Conservation (phyloP, 2,113 vertebrate genomes). For the Pycnonotus jocosus region DNA sequence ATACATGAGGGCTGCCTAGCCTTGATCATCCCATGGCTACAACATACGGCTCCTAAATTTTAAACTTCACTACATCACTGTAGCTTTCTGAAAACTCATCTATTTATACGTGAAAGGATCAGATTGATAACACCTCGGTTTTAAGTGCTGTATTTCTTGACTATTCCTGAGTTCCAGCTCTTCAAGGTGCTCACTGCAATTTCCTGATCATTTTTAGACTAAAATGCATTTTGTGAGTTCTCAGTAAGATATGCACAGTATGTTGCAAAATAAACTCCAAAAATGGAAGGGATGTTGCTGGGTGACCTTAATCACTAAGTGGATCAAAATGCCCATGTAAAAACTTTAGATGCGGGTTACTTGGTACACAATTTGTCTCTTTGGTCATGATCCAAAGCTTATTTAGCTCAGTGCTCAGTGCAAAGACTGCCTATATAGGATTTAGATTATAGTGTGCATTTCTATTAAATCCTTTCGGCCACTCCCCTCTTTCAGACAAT, state of each 20-base stretch:
- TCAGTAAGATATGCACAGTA: neutral
- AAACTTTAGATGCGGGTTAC: neutral
- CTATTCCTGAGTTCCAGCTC: neutral
- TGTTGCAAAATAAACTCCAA: neutral
- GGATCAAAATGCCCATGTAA: neutral
- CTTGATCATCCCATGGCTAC: neutral
- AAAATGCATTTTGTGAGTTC: neutral
- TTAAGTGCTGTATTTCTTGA: neutral
- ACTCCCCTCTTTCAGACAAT: neutral
- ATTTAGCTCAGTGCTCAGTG: neutral
- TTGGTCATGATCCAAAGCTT: neutral
- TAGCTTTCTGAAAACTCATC: neutral
- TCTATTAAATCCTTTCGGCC: neutral
- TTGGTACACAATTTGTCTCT: neutral
- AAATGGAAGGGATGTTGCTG: neutral
- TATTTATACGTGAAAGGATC: neutral
- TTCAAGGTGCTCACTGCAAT: neutral
- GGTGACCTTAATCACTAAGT: neutral
- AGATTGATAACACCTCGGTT: neutral
- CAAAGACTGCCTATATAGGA: neutral
- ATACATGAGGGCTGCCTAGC: neutral
- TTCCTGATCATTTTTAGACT: neutral
- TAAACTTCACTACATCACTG: neutral
- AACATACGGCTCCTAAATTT: neutral
- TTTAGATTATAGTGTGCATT: neutral